A percentile compares a stretch with the other conserved stretches of the same genome.
These are phyloP conservation scores for Ecdyonurus torrentis DNA, from an alignment of 2,888 invertebrate species.

Conservation along the genomic window DNA sequence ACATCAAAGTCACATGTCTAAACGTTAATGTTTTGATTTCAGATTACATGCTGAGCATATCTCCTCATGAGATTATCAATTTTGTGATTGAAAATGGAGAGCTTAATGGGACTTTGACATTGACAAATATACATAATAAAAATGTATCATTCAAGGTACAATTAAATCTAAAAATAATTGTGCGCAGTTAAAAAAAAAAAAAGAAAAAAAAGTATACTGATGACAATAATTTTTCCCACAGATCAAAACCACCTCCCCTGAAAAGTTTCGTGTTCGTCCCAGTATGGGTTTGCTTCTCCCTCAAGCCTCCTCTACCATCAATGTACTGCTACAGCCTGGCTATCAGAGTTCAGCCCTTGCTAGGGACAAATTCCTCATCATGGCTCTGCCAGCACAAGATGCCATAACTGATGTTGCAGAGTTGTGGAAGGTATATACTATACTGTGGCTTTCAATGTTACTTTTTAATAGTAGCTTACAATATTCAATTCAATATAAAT, in stretches of 20 bases:
- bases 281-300: slow-evolving; percentile 60
- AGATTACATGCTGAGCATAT: slow-evolving; percentile 41
- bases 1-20: no score
- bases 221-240: slow-evolving; percentile 27
- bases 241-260: slow-evolving; percentile 91
- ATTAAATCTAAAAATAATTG: no score
- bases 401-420: slow-evolving; percentile 41
- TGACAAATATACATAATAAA: slow-evolving; percentile 49
- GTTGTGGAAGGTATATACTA: slow-evolving; percentile 48
- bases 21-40: slow-evolving; percentile 22
- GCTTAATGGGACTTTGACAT: slow-evolving; percentile 42
- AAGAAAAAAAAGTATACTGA: no score
- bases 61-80: slow-evolving; percentile 50
- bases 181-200: not conserved
- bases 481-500: no score
- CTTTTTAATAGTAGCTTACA: not conserved
- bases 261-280: slow-evolving; percentile 85
- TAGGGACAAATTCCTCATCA: slow-evolving; percentile 76
- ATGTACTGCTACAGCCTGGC: slow-evolving; percentile 58
- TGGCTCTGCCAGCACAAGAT: slow-evolving; percentile 54
- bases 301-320: slow-evolving; percentile 43
- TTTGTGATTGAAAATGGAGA: slow-evolving; percentile 53
- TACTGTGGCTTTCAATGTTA: not conserved
- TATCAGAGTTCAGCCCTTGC: slow-evolving; percentile 41
- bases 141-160: slow-evolving; percentile 52